Conservation (phyloP, 2,888 invertebrate species). For the Nemurella pictetii region DNA sequence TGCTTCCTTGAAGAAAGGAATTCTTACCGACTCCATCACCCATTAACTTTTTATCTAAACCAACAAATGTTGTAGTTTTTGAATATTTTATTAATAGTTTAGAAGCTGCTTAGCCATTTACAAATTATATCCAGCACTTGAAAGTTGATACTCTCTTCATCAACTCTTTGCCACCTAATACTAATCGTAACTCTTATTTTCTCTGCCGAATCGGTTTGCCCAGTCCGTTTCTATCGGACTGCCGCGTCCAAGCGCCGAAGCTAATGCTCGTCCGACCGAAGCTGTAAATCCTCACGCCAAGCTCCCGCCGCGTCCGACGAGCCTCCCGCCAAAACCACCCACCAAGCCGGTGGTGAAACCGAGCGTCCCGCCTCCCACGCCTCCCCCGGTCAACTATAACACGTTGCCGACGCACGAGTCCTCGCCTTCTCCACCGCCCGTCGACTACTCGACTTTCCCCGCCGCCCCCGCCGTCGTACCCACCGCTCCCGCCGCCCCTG, state of each 20-base stretch:
- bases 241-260: constrained; percentile 33
- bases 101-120: background rate
- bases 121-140: background rate
- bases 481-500: constrained; percentile 57
- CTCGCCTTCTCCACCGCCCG: constrained; percentile 38
- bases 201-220: constrained; percentile 36
- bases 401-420: constrained; percentile 50
- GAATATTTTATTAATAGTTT: background rate
- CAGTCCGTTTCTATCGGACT: constrained; percentile 39
- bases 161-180: constrained; percentile 8
- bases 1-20: background rate
- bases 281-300: constrained; percentile 18
- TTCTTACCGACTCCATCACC: background rate
- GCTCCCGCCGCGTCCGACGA: constrained; percentile 4
- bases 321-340: constrained; percentile 20
- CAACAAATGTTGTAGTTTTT: no score
- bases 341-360: background rate
- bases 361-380: constrained; percentile 48
- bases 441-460: constrained; percentile 38
- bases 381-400: constrained; percentile 57
- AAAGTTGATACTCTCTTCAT: background rate
- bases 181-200: constrained; percentile 32
- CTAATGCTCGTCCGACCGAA: constrained; percentile 24
- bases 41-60: background rate
- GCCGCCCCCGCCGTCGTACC: constrained; percentile 52